Percentiles rank a stretch among this genome's conserved stretches.
Conservation (phyloP, 2,113 vertebrate species). For the Rallus limicola region DNA sequence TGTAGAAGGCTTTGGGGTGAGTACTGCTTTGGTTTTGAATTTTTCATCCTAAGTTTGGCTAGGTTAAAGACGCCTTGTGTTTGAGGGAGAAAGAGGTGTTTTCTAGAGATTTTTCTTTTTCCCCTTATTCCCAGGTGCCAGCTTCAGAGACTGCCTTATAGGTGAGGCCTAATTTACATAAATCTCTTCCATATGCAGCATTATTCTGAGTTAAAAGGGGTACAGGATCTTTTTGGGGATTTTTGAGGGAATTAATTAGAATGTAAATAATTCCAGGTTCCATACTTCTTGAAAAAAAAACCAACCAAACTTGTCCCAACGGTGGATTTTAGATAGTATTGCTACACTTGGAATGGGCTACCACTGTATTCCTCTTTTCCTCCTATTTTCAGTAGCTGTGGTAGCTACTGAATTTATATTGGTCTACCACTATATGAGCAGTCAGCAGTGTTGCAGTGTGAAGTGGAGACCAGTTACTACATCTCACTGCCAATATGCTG, state of each 20-base stretch:
- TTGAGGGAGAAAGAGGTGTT: not conserved
- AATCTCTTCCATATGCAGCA: not conserved
- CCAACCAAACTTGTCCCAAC: fast-evolving
- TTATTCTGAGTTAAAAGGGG: not conserved
- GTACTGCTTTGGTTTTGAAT: not conserved
- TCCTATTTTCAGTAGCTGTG: not conserved
- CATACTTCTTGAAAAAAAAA: not conserved
- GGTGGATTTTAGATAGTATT: not conserved
- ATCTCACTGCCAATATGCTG: not conserved
- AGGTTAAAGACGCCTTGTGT: not conserved
- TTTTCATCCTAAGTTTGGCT: not conserved
- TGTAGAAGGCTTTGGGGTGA: not conserved
- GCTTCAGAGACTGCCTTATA: not conserved
- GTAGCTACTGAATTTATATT: not conserved
- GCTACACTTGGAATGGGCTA: not conserved
- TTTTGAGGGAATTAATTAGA: not conserved
- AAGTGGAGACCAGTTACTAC: not conserved
- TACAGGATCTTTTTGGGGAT: not conserved
- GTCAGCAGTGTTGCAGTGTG: not conserved
- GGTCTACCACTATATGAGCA: not conserved
- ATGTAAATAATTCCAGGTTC: not conserved
- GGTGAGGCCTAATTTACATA: not conserved
- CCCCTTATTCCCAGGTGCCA: not conserved
- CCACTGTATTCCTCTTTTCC: not conserved
- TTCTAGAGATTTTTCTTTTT: not conserved